Base-by-base conservation (phyloP, 2,888 invertebrate genomes). In the Ischnus inquisitorius region DNA sequence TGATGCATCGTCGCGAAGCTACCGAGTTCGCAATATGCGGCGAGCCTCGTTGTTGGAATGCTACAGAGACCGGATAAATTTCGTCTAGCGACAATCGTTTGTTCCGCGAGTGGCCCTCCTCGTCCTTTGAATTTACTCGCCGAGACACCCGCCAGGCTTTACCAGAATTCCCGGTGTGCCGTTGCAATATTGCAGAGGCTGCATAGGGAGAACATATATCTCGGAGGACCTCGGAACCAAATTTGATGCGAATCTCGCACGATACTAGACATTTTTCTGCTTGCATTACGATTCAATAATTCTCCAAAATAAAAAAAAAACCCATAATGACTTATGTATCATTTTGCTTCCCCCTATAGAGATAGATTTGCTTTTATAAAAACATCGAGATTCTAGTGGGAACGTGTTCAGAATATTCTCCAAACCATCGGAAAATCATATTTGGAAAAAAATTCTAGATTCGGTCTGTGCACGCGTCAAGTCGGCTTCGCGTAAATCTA, bases 51-150 rank as follows among this genome's bases (percentile, higher is more conserved):
- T 64, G 65, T 65, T 46, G 76, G 34, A 76, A 65, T 71, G 34
- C 71, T 22, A 22, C 39, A 60, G 76, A 82, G 57, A 76, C 81
- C 71, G 76, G 81, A 82, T 71, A 82, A 82, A 76, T 82, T 76
- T 77, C 64, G 46, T 41, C 46, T 6, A 51, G 69, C 65, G 64
- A 71, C 51, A 76, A 71, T 54, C 57, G 71, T 77, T 82, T 71
- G 65, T 71, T 71, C 71, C 76, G 54, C 57, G n/a, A 81, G 65
- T n/a, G 25, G 54, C 19, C 19, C 19, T 16, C 10, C 34, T 34
- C 22, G 12, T 54, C 34, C 75, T 51, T 51, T 46, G 54, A 69
- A 60, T 81, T 43, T 51, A 48, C 54, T 65, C 43, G 3, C 28
- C 14, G 46, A n/a, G 22, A 22, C 54, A 10, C 22, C 51, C 19